Percentiles rank a stretch among this genome's conserved stretches.
Evolutionary conservation across 2,797 vertebrate species (phyloP).

Genomic region (Hemibagrus guttatus): DNA sequence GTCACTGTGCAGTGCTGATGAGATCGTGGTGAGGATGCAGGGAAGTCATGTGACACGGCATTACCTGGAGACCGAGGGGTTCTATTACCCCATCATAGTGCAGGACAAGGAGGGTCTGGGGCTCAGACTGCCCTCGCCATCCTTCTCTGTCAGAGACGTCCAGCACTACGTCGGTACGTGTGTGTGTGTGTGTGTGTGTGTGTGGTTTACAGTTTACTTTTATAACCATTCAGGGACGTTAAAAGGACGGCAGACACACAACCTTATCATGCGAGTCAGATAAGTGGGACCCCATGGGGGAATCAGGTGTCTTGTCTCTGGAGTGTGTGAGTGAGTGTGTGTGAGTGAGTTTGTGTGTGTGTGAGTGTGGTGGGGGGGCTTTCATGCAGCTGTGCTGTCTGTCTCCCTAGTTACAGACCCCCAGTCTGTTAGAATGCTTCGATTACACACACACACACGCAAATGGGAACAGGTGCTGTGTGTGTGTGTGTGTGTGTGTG

Average conservation of each 20-base stretch:
- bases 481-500: neutral
- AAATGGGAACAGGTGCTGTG: constrained; percentile 65
- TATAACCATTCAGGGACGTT: neutral
- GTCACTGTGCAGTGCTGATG: constrained; percentile 81
- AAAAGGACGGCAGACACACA: neutral
- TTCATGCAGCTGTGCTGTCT: constrained; percentile 35
- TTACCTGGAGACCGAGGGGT: constrained; percentile 93
- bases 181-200: neutral
- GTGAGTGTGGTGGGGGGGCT: neutral
- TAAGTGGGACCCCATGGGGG: neutral
- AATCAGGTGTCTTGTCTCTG: neutral
- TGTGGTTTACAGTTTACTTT: neutral
- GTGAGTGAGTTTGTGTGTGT: constrained; percentile 20
- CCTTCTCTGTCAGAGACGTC: constrained; percentile 92
- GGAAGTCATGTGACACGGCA: constrained; percentile 89
- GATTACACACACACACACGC: constrained; percentile 64
- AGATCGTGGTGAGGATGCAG: constrained; percentile 87
- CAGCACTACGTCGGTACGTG: constrained; percentile 93
- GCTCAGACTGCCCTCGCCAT: constrained; percentile 85
- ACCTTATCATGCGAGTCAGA: neutral
- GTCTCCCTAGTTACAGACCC: constrained; percentile 70
- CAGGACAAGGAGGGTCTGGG: constrained; percentile 91
- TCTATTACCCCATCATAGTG: constrained; percentile 88
- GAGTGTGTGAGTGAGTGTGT: constrained; percentile 11
- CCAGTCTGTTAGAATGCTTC: constrained; percentile 70